These are phyloP conservation scores for Sycophaga agraensis DNA, from an alignment of 1,140 invertebrate genomes.

Conservation along the genomic window DNA sequence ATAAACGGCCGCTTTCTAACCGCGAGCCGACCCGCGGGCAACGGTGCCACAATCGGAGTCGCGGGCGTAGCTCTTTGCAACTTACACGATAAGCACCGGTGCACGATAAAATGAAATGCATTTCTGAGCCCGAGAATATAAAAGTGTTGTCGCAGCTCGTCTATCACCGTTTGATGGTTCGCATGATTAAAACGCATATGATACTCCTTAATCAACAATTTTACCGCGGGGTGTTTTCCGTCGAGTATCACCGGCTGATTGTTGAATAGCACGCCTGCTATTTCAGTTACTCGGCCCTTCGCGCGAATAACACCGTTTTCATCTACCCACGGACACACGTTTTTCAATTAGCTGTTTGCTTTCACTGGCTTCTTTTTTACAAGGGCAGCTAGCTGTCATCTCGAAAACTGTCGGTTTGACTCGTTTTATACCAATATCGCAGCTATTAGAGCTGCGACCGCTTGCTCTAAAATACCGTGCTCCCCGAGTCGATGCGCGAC, in stretches of 20 bases:
- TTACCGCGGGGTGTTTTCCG: not conserved
- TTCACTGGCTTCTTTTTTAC: too few species aligned
- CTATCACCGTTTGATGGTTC: not conserved
- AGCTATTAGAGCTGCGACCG: too few species aligned
- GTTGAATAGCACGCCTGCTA: not conserved
- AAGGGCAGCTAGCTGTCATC: too few species aligned
- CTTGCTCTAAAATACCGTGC: not conserved
- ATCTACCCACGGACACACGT: not conserved
- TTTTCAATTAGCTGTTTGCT: too few species aligned
- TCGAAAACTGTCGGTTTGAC: not conserved
- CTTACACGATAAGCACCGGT: not conserved
- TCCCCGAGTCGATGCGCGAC: slow-evolving; percentile 48
- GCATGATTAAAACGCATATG: not conserved
- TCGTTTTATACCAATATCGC: too few species aligned
- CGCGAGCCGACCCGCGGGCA: not conserved
- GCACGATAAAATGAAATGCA: not conserved
- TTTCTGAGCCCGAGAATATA: not conserved
- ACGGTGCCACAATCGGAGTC: not conserved
- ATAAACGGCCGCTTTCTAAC: not conserved
- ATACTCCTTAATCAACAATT: not conserved
- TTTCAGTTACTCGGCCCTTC: not conserved
- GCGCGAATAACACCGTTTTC: not conserved
- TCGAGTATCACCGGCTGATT: not conserved
- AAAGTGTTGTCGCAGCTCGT: slow-evolving; percentile 6
- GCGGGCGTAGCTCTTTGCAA: not conserved